Evolutionary conservation across 2,113 vertebrate genomes (phyloP).

Genomic region (Martes martes): DNA sequence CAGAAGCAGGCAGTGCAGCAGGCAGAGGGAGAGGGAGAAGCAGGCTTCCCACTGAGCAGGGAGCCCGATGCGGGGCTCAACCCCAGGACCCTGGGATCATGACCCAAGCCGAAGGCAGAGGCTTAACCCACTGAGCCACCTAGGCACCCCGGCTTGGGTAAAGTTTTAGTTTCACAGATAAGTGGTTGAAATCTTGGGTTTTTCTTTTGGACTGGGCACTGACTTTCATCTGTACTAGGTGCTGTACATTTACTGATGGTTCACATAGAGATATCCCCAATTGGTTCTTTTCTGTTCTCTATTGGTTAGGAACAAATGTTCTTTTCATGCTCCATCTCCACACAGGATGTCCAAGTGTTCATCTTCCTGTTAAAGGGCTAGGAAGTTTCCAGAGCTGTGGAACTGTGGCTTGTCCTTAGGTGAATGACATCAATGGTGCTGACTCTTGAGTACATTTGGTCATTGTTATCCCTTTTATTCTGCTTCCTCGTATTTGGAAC

Average conservation of each 20-base stretch:
- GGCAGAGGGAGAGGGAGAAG: no score
- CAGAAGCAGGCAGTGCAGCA: no score
- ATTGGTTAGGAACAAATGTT: background rate
- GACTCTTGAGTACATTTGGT: background rate
- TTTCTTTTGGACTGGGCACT: background rate
- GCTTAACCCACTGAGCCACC: no score
- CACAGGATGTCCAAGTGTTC: background rate
- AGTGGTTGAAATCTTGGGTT: background rate
- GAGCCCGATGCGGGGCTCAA: no score
- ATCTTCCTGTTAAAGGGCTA: accelerated
- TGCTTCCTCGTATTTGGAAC: background rate
- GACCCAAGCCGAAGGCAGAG: no score
- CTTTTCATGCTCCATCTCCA: background rate
- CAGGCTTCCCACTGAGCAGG: no score
- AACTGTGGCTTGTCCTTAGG: background rate
- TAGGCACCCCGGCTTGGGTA: background rate
- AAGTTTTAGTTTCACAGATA: background rate
- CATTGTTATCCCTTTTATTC: background rate
- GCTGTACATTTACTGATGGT: background rate
- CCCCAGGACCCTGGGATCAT: no score
- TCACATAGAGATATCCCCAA: accelerated
- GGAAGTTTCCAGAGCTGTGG: background rate
- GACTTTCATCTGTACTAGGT: background rate
- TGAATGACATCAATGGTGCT: background rate
- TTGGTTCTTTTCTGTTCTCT: background rate